Evolutionary conservation across 2,113 vertebrate genomes (phyloP), one percentile per base, ranked within the genome.

Genomic region (Osmerus eperlanus): DNA sequence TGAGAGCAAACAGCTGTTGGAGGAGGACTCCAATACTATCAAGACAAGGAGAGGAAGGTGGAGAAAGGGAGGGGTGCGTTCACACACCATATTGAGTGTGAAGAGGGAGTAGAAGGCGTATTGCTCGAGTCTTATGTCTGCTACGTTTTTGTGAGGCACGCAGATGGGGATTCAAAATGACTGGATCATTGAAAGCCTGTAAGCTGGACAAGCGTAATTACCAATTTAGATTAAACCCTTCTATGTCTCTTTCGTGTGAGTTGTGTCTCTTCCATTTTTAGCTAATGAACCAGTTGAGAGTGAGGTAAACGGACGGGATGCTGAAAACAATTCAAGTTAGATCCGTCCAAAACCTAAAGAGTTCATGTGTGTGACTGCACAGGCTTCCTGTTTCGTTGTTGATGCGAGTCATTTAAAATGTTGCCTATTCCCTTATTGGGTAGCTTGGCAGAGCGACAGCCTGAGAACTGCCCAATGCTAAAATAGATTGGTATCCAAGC

Each of bases 71-170:
- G 81, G 84, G 76, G 70, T 75, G 81, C 15, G 64, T 89, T 92
- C 88, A 88, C 91, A 90, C 84, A 84, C 83, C 89, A 91, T 88
- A 88, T 90, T 89, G 89, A 84, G 86, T 89, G 87, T 90, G 85
- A 85, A 79, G 81, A 78, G 89, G 84, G 70, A 78, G 80, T 80
- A 80, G 75, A 3, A 3, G 28, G 61, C 81, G 76, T 73, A 76
- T 76, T 81, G 84, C 78, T 75, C 70, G 65, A 82, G 86, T 78
- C 23, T 72, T 82, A 80, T 85, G 54, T 78, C 80, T 78, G 80
- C 76, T 65, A 61, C 75, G 74, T 83, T 78, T 70, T 78, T 47
- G 78, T 83, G 78, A 87, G 82, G 88, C 88, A 84, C 89, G 83
- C 90, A 92, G 91, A 92, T 92, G 90, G 91, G 82, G 83, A 85